These are phyloP conservation scores for Pomatorhinus ruficollis DNA, from an alignment of 2,113 vertebrate genomes.

Conservation along the genomic window DNA sequence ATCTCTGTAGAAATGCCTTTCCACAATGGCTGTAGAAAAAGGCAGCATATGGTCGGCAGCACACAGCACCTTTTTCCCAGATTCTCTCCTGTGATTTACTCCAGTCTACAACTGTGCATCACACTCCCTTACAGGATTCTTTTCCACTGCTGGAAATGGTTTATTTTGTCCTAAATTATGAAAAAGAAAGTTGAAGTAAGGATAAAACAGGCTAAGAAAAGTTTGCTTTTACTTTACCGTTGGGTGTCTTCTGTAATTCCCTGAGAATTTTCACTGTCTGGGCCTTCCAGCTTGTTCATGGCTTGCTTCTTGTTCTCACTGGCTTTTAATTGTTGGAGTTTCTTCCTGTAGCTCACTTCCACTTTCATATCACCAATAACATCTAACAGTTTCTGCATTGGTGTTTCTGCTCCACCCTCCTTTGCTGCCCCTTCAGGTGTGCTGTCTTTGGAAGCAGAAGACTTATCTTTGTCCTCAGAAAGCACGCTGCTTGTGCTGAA, in stretches of 20 bases:
- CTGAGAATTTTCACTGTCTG: constrained; percentile 60
- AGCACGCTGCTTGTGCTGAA: constrained; percentile 40
- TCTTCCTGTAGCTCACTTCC: constrained; percentile 80
- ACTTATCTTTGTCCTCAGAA: constrained; percentile 35
- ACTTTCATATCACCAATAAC: constrained; percentile 88
- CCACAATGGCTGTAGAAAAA: not conserved
- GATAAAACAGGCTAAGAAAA: not conserved
- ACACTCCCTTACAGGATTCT: not conserved
- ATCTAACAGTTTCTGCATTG: constrained; percentile 78
- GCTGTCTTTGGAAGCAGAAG: not conserved
- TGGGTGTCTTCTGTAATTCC: constrained; percentile 50
- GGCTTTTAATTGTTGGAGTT: constrained; percentile 54
- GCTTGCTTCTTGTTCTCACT: constrained; percentile 14
- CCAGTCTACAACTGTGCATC: not conserved
- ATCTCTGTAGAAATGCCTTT: not conserved
- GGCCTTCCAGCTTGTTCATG: not conserved
- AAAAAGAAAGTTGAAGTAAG: not conserved
- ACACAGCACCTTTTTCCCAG: not conserved
- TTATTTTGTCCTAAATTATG: not conserved
- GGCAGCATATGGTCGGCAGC: not conserved
- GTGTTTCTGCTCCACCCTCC: not conserved
- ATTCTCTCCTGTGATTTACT: not conserved
- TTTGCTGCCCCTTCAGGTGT: not conserved
- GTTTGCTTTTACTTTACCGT: constrained; percentile 70
- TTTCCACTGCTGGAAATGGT: not conserved